Base-by-base conservation (phyloP, 2,888 invertebrate species). In the Toxonevra muliebris region DNA sequence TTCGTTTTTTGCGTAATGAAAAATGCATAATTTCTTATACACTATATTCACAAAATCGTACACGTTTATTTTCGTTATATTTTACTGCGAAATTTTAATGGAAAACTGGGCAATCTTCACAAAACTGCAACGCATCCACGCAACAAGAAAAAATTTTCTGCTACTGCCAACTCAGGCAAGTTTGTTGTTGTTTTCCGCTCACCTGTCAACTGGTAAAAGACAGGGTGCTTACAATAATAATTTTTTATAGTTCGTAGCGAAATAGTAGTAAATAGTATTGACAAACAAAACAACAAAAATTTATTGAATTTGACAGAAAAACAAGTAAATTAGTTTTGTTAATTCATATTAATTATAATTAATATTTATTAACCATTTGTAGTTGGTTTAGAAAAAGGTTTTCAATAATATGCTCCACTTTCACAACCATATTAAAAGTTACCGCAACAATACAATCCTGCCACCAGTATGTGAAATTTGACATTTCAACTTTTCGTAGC, bases 401-500 rank as follows among this genome's bases (percentile, higher is more conserved):
- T 48, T 8, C 8, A 8, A 48, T 48, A 48, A 48, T 48, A 48
- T n/a, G 8, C 48, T 48, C 4, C 48, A 3, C 8, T n/a, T 48
- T 48, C n/a, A n/a, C n/a, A n/a, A n/a, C n/a, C n/a, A n/a, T n/a
- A n/a, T n/a, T n/a, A n/a, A 48, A 12, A n/a, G 2, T n/a, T 48
- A 4, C 2, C 30, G 30, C 2, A 30, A 2, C 30, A 4, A 30
- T 30, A 7, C 30, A 30, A 2, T 9, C 30, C 70, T 53, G 61
- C 68, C 7, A 7, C 40, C 1, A n/a, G 1, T 15, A n/a, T 5
- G 59, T 12, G 61, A 58, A 57, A 63, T 65, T 69, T 70, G 70
- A 73, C 68, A 61, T 72, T 68, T 69, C 65, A 50, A 67, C 65
- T 63, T 15, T 58, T 73, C 71, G 71, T 73, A 76, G 77, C 75